Evolutionary conservation across 2,888 invertebrate species (phyloP).

Genomic region (Dusona sp.): DNA sequence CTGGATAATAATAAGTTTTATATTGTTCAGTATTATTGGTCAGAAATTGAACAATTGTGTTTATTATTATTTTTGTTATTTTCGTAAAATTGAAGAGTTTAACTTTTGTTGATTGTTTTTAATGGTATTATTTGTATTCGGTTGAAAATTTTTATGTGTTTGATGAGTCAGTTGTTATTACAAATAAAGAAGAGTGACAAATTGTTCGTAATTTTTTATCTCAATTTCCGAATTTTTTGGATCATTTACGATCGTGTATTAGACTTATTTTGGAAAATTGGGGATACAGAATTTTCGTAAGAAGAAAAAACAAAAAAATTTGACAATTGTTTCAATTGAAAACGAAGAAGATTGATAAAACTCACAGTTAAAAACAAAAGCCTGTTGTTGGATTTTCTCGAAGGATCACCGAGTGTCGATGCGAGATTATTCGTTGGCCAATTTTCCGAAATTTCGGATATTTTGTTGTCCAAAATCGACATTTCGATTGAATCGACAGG

Average conservation of each 20-base stretch:
- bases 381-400: constrained; percentile 80
- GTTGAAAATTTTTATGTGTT: too few species aligned
- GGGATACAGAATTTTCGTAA: not conserved
- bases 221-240: too few species aligned
- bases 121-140: too few species aligned
- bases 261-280: not conserved
- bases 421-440: constrained; percentile 78
- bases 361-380: constrained; percentile 81
- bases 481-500: constrained; percentile 81
- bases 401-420: constrained; percentile 76
- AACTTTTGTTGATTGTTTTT: too few species aligned
- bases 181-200: too few species aligned
- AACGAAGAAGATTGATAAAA: constrained; percentile 28
- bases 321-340: not conserved
- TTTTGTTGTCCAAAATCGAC: constrained; percentile 80
- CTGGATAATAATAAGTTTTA: too few species aligned
- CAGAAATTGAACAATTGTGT: too few species aligned
- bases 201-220: too few species aligned
- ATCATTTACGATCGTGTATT: not conserved
- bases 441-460: constrained; percentile 75
- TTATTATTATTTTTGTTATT: too few species aligned
- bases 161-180: too few species aligned
- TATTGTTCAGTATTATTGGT: too few species aligned
- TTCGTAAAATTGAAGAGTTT: too few species aligned
- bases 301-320: constrained; percentile 9